Conservation (phyloP, 2,797 vertebrate genomes). For the Diceros bicornis region DNA sequence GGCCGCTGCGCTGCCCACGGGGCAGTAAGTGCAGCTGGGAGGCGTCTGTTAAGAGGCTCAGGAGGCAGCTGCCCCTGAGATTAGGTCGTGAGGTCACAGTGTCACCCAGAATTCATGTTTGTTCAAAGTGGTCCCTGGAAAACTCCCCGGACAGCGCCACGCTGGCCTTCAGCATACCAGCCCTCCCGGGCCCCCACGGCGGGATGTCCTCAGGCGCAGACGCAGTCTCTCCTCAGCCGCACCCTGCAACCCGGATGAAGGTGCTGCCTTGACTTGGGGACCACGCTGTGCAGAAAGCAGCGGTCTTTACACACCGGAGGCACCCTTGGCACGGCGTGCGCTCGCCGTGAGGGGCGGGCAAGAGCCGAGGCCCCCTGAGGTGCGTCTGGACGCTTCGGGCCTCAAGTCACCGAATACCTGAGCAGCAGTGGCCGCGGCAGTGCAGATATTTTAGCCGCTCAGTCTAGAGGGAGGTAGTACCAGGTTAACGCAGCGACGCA, state of each 20-base stretch:
- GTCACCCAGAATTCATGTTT: not conserved
- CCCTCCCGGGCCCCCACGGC: too few relatives aligned
- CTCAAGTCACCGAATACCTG: not conserved
- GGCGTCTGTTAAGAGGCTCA: not conserved
- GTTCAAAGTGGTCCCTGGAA: not conserved
- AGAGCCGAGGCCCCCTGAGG: not conserved
- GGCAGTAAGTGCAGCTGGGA: not conserved
- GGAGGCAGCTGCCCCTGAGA: not conserved
- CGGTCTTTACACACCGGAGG: not conserved
- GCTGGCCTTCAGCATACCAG: not conserved
- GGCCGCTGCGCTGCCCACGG: rapidly evolving
- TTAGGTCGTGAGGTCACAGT: not conserved
- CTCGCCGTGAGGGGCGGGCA: not conserved
- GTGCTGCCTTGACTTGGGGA: not conserved
- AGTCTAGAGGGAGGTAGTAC: not conserved
- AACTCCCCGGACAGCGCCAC: not conserved
- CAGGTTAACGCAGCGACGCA: too few relatives aligned
- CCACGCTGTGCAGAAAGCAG: not conserved
- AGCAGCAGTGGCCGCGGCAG: not conserved
- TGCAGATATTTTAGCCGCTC: not conserved
- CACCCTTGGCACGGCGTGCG: not conserved
- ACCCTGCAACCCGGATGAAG: not conserved
- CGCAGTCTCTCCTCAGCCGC: not conserved
- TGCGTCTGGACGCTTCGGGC: not conserved
- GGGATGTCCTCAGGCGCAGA: not conserved